Evolutionary conservation across 1,140 invertebrate genomes (phyloP), one percentile per base, ranked within the genome.

Genomic region (Scaptomyza montana): DNA sequence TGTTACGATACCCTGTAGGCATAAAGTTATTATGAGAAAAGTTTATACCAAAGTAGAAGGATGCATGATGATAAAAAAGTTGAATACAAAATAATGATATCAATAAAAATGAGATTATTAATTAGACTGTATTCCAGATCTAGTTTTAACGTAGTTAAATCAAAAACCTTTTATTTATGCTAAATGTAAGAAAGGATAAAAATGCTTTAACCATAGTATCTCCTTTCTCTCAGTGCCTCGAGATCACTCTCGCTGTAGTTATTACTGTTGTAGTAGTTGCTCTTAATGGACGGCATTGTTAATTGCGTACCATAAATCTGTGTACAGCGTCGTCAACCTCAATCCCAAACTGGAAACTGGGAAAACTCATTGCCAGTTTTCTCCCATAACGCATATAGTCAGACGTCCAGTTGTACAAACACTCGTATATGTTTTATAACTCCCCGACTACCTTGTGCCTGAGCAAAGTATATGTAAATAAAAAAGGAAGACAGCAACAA

Each of bases 271-370:
- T 36, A 76, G 73, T 76, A 75, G 62, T 76, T 59, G 7, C 47
- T 61, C 75, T 77, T 87, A 87, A 87, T 87, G 82, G 76, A 76
- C 82, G 62, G 78, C 82, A 79, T 75, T 89, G 82, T 87, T 87
- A 87, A 87, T 87, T 89, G 82, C 76, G 76, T 78, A 74, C 64
- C 78, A 87, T 87, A 87, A 87, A 87, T 87, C 82, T 81, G 82
- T 77, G 78, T 66, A 45, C 81, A 85, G 50, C 74, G 65, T 70
- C 77, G 73, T 79, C 76, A 77, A 84, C 78, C 75, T 82, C 69
- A 71, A 68, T 36, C 57, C 50, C 46, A 28, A 41, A 68, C 64
- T 51, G 77, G 16, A 33, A 33, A 33, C 30, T 33, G 30, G 30
- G 30, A 5, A 33, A 62, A 61, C 25, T 39, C 36, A 19, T 19